Percentiles rank a stretch among this genome's conserved stretches.
These are phyloP conservation scores for Otolemur crassicaudatus DNA, from an alignment of 2,797 vertebrate genomes.

Conservation along the genomic window DNA sequence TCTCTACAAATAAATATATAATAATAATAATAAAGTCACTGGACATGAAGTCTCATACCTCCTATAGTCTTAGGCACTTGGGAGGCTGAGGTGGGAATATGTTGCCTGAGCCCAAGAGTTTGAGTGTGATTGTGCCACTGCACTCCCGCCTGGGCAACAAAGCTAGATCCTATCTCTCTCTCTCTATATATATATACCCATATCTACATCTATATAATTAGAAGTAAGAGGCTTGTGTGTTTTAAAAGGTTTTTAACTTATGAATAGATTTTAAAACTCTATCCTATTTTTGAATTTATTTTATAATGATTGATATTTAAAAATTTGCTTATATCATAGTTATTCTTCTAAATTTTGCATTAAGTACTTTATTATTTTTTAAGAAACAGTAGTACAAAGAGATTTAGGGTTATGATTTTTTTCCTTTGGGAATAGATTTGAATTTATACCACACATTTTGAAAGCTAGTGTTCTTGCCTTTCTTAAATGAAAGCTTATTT, in stretches of 20 bases:
- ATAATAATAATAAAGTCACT: too few species aligned
- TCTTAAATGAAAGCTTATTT: neutral
- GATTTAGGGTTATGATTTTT: neutral
- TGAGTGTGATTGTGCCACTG: too few species aligned
- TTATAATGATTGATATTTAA: neutral
- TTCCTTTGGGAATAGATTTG: neutral
- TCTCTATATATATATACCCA: too few species aligned
- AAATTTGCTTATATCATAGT: neutral
- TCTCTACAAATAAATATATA: too few species aligned
- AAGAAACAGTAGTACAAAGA: neutral
- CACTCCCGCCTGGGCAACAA: too few species aligned
- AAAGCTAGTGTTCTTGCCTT: neutral
- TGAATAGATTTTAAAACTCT: neutral
- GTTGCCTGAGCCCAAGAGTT: too few species aligned
- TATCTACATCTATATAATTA: neutral
- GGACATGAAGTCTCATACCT: too few species aligned
- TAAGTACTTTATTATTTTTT: neutral
- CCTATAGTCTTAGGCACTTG: too few species aligned
- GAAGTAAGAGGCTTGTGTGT: neutral
- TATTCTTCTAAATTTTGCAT: slow-evolving; percentile 22
- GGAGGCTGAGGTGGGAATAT: too few species aligned
- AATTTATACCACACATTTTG: neutral
- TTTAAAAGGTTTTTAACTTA: neutral
- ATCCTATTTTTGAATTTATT: neutral
- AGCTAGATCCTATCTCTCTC: too few species aligned